Percentiles rank a stretch among this genome's conserved stretches.
phyloP scores from a whole-genome alignment of 1,140 invertebrate species.

The Trichomalopsis sarcophagae region DNA sequence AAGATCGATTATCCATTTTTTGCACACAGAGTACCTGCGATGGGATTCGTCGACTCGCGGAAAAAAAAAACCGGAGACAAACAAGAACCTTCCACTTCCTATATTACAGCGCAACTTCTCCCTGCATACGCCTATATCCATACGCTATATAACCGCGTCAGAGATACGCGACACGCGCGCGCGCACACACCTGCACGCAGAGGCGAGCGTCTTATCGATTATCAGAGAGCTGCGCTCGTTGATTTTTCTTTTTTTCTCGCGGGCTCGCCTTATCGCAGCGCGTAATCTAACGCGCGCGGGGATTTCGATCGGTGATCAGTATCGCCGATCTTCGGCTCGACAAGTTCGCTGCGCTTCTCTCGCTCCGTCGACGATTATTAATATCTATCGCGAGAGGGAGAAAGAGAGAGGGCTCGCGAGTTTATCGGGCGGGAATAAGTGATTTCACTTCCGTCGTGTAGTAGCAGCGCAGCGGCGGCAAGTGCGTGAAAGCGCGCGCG shows the following conservation, averaged over 20 bases:
- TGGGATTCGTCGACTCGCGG: too few relatives aligned
- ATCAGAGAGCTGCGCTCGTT: not conserved
- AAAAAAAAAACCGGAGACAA: not conserved
- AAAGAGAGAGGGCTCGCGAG: too few relatives aligned
- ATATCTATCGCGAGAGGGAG: not conserved
- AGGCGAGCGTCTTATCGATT: conserved; percentile 17
- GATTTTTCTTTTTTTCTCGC: conserved; percentile 2
- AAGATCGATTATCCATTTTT: not conserved
- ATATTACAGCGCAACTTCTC: not conserved
- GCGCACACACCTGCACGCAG: not conserved
- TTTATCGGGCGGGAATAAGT: not conserved
- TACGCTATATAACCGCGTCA: not conserved
- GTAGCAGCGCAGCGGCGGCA: too few relatives aligned
- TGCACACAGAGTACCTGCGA: not conserved
- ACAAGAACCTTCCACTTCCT: not conserved
- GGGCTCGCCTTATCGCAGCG: not conserved
- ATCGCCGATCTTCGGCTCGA: conserved; percentile 33
- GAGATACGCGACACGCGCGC: not conserved
- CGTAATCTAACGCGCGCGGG: conserved; percentile 26
- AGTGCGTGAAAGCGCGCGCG: too few relatives aligned
- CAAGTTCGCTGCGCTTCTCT: conserved; percentile 15
- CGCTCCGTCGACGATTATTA: not conserved
- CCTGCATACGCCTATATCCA: not conserved
- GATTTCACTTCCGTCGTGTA: not conserved
- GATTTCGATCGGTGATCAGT: conserved; percentile 41